phyloP scores from a whole-genome alignment of 2,888 invertebrate genomes.

The Perithous albicinctus region DNA sequence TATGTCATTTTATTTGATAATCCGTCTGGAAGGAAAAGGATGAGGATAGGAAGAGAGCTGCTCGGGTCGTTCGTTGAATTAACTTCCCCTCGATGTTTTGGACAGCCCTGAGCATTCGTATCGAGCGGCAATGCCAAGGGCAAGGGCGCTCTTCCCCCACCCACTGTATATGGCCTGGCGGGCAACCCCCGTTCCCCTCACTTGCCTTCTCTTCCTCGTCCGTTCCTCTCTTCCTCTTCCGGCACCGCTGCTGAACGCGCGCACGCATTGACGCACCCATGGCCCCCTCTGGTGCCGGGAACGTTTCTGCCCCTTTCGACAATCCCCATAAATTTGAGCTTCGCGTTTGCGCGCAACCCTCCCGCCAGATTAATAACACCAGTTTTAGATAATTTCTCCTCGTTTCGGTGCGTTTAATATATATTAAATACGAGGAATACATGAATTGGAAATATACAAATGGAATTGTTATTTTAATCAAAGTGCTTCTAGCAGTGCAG shows the following conservation, averaged over 20 bases:
- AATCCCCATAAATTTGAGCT: slow-evolving; percentile 56
- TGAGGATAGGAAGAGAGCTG: slow-evolving; percentile 51
- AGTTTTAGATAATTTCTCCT: background rate
- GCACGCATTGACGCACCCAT: slow-evolving; percentile 40
- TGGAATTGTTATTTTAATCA: background rate
- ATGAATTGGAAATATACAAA: background rate
- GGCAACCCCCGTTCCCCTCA: slow-evolving; percentile 25
- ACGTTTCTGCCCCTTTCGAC: slow-evolving; percentile 41
- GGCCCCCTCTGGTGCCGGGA: slow-evolving; percentile 35
- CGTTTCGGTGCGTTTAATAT: background rate
- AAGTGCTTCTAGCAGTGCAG: background rate
- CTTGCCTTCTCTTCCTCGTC: slow-evolving; percentile 54
- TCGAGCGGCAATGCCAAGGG: slow-evolving; percentile 85
- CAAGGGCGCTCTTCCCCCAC: slow-evolving; percentile 83
- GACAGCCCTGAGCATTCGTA: slow-evolving; percentile 83
- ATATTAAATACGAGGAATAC: background rate
- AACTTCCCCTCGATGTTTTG: slow-evolving; percentile 77
- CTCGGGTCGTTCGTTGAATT: slow-evolving; percentile 48
- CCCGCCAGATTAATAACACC: background rate
- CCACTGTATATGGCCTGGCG: slow-evolving; percentile 58
- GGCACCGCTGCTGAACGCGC: slow-evolving; percentile 23
- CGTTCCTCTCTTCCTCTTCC: slow-evolving; percentile 70
- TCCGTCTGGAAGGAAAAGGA: slow-evolving; percentile 34
- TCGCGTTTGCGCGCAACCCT: slow-evolving; percentile 58
- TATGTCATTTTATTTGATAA: slow-evolving; percentile 13